Evolutionary conservation across 2,888 invertebrate species (phyloP).

Genomic region (Leucoptera coffeella): DNA sequence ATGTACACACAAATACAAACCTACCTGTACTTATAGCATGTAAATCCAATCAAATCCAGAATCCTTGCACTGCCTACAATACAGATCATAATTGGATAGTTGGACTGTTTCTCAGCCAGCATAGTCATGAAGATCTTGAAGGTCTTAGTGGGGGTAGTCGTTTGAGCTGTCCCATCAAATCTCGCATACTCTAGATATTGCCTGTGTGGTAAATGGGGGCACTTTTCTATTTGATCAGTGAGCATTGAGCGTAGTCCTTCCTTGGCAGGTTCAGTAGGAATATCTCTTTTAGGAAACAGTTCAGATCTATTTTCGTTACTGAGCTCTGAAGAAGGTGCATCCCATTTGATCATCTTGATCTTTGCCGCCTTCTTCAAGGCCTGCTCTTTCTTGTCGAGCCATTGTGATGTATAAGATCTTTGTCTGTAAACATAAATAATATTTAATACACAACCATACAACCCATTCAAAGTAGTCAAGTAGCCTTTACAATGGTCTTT

Average conservation of each 20-base stretch:
- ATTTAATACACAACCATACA: too few relatives aligned
- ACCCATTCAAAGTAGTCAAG: too few relatives aligned
- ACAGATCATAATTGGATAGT: constrained; percentile 77
- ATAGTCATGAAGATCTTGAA: constrained; percentile 89
- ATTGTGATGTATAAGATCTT: constrained; percentile 82
- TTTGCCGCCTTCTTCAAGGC: constrained; percentile 75
- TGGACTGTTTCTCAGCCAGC: constrained; percentile 72
- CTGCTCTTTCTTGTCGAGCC: constrained; percentile 83
- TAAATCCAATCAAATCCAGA: constrained; percentile 85
- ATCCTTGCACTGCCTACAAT: constrained; percentile 83
- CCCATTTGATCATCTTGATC: constrained; percentile 72
- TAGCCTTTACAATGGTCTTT: too few relatives aligned
- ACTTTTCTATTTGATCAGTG: constrained; percentile 69
- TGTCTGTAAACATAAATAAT: constrained; percentile 50
- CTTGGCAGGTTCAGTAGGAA: constrained; percentile 16
- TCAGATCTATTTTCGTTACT: constrained; percentile 54
- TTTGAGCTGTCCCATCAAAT: constrained; percentile 84
- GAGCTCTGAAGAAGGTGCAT: constrained; percentile 36
- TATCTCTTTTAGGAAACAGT: constrained; percentile 48
- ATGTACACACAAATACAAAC: too few relatives aligned
- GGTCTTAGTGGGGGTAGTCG: constrained; percentile 71
- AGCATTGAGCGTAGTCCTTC: constrained; percentile 56
- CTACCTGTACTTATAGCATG: constrained; percentile 78
- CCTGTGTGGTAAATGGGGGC: constrained; percentile 72
- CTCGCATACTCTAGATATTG: constrained; percentile 86